These are phyloP conservation scores for Lysandra coridon DNA, from an alignment of 2,888 invertebrate species.

Conservation along the genomic window DNA sequence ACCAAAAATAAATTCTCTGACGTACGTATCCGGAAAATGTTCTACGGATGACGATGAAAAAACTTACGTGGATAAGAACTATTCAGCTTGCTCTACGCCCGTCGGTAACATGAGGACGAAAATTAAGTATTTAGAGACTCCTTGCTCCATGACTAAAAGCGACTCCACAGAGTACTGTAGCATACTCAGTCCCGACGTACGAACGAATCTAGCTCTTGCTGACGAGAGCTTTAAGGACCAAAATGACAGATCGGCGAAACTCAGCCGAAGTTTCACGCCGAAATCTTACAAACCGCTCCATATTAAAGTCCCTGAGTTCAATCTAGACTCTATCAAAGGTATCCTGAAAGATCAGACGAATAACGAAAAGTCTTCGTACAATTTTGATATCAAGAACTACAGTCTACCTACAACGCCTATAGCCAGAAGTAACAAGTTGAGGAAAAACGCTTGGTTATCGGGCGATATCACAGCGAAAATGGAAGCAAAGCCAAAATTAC, in stretches of 20 bases:
- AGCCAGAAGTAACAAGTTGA: conserved; percentile 76
- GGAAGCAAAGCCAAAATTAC: conserved; percentile 45
- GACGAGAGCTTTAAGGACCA: conserved; percentile 53
- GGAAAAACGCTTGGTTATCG: conserved; percentile 78
- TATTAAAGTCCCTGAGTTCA: conserved; percentile 70
- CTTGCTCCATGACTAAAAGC: conserved; percentile 64
- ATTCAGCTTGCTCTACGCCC: conserved; percentile 69
- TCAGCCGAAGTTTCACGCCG: conserved; percentile 72
- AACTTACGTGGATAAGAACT: conserved; percentile 54
- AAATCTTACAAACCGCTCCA: conserved; percentile 73
- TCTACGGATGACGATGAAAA: conserved; percentile 52
- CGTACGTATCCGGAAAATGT: conserved; percentile 52
- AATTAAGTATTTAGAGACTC: conserved; percentile 62
- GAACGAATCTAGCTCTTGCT: conserved; percentile 50
- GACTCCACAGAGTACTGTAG: conserved; percentile 78
- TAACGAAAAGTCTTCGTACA: conserved; percentile 61
- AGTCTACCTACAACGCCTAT: conserved; percentile 77
- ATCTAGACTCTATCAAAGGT: conserved; percentile 64
- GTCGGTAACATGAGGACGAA: conserved; percentile 61
- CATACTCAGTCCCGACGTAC: conserved; percentile 65
- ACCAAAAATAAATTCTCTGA: conserved; percentile 45
- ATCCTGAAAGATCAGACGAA: conserved; percentile 57
- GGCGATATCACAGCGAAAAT: conserved; percentile 55
- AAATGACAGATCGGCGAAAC: conserved; percentile 58
- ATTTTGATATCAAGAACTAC: conserved; percentile 72